Evolutionary conservation across 2,888 invertebrate species (phyloP).

Genomic region (Fragum sueziense): DNA sequence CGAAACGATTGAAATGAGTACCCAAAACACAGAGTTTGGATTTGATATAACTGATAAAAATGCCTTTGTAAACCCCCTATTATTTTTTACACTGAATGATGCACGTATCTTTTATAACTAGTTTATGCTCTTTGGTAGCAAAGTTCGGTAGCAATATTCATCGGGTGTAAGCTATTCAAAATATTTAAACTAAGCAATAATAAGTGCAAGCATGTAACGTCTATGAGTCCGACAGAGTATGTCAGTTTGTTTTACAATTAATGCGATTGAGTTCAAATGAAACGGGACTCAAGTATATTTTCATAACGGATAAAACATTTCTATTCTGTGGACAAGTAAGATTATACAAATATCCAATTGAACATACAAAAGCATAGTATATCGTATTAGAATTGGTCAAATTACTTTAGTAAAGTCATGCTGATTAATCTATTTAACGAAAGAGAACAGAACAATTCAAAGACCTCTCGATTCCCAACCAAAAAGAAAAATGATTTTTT

Average conservation of each 20-base stretch:
- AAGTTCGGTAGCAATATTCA: no score
- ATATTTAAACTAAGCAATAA: no score
- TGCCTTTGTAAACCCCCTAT: no score
- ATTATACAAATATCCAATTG: not conserved
- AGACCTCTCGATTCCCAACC: not conserved
- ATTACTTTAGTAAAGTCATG: not conserved
- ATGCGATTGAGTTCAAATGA: slow-evolving; percentile 27
- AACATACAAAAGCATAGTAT: not conserved
- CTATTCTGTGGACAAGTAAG: slow-evolving; percentile 10
- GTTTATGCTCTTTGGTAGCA: no score
- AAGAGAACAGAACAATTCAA: not conserved
- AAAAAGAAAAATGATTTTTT: not conserved
- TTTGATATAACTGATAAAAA: no score
- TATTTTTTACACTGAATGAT: no score
- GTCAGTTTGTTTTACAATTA: slow-evolving; percentile 28
- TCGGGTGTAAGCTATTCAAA: no score
- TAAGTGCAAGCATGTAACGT: no score
- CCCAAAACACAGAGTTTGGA: no score
- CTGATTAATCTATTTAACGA: not conserved
- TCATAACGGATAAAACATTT: slow-evolving; percentile 17
- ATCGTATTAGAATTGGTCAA: not conserved
- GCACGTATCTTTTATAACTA: no score
- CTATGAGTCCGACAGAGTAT: not conserved
- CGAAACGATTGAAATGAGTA: no score
- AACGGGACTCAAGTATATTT: slow-evolving; percentile 16